Conservation (phyloP, 1,140 invertebrate genomes). For the Diachasmimorpha longicaudata region DNA sequence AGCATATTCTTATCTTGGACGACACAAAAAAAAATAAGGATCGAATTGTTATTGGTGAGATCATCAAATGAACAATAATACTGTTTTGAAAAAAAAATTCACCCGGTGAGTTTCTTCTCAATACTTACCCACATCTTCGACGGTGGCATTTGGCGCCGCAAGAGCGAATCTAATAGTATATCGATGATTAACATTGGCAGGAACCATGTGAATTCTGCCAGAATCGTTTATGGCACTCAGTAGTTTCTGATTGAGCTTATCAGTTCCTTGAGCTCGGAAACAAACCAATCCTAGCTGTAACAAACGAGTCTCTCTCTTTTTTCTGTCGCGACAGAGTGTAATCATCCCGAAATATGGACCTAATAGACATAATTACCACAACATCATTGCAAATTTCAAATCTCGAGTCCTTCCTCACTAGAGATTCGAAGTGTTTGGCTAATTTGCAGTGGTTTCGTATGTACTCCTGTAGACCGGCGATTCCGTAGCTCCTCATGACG, state of each 20-base stretch:
- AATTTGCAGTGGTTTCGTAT: conserved; percentile 91
- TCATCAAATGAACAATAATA: no score
- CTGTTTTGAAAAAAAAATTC: no score
- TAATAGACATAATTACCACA: conserved; percentile 71
- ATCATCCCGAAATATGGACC: neutral
- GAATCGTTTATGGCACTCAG: conserved; percentile 94
- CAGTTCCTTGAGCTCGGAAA: conserved; percentile 84
- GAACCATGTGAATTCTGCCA: conserved; percentile 97
- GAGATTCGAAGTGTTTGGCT: conserved; percentile 90
- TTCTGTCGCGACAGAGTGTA: no score
- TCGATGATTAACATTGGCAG: conserved; percentile 87
- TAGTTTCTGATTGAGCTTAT: conserved; percentile 93
- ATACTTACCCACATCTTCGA: conserved; percentile 82
- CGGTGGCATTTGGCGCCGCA: conserved; percentile 87
- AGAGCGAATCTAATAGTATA: conserved; percentile 96
- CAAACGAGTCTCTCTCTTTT: conserved; percentile 1
- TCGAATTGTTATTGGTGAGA: no score
- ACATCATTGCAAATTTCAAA: conserved; percentile 97
- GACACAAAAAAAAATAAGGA: no score
- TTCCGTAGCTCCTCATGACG: conserved; percentile 91
- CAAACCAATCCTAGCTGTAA: conserved; percentile 82
- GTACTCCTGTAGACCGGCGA: conserved; percentile 91
- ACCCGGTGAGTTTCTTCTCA: no score
- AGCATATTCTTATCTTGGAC: no score
- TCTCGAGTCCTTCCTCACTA: conserved; percentile 83